Evolutionary conservation across 2,888 invertebrate species (phyloP), one percentile per base, ranked within the genome.

Genomic region (Drosophila diplacantha): DNA sequence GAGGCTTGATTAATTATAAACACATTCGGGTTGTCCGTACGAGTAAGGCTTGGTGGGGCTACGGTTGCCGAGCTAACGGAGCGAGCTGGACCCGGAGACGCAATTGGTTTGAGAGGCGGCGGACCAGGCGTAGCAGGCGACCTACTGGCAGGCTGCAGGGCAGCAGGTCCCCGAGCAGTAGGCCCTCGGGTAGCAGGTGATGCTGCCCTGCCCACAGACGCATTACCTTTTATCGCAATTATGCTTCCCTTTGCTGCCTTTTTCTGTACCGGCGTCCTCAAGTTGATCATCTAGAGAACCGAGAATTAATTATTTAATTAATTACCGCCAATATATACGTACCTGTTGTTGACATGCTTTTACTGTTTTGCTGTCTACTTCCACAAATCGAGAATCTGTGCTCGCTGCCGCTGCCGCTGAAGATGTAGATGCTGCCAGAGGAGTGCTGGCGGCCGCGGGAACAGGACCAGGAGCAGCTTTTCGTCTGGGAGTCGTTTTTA

Each of bases 1-100:
- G 63, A n/a, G 4, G 67, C 35, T 12, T 81, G 81, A 16, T 73
- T 75, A 2, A 78, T 50, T 29, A 69, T 63, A 18, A 71, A 75
- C 6, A 69, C 26, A 54, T 72, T 75, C 5, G 47, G 55, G 51
- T 67, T 81, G 14, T 62, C 1, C 29, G 54, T 51, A 11, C 14
- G 11, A 7, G 6, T 20, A 1, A 47, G 5, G 20, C 7, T 47
- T 4, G 51, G 34, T 37, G 12, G 12, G 12, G 11, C 51, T 12
- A 37, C 7, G 16, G 16, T 9, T 29, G n/a, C 9, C 2, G 26
- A 16, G 26, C 18, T 5, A 5, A 18, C 34, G 26, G 9, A 16
- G 9, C 39, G 18, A 9, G 22, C 18, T 20, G 44, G 1, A 29
- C 4, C 9, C 14, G 16, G 7, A 26, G 16, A 3, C 16, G 39